Evolutionary conservation across 2,113 vertebrate genomes (phyloP).

Genomic region (Hystrix brachyura): DNA sequence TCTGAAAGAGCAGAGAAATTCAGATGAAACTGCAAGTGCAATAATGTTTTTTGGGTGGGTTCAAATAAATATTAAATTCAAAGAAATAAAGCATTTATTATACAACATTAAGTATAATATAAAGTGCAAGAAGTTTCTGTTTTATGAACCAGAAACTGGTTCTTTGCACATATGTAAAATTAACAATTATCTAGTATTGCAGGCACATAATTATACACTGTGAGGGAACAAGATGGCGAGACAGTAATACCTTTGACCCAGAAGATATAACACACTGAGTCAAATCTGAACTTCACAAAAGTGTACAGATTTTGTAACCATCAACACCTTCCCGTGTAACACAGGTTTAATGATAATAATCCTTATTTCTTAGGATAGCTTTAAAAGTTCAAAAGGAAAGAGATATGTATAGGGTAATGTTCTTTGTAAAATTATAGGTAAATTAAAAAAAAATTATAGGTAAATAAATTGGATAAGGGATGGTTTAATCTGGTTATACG

Average conservation of each 20-base stretch:
- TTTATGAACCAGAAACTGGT: neutral
- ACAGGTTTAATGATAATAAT: neutral
- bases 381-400: slow-evolving; percentile 4
- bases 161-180: neutral
- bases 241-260: neutral
- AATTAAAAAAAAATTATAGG: neutral
- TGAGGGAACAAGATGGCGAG: neutral
- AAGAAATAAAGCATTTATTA: neutral
- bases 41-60: neutral
- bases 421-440: neutral
- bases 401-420: neutral
- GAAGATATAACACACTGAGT: neutral
- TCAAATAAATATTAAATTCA: slow-evolving; percentile 36
- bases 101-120: neutral
- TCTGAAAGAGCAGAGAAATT: neutral
- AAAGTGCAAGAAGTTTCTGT: neutral
- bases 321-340: neutral
- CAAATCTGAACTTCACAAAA: neutral
- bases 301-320: neutral
- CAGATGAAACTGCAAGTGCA: neutral
- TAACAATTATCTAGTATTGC: neutral
- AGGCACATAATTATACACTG: neutral
- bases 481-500: neutral
- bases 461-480: neutral
- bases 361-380: neutral